Evolutionary conservation across 2,113 vertebrate species (phyloP).

Genomic region (Pomatorhinus ruficollis): DNA sequence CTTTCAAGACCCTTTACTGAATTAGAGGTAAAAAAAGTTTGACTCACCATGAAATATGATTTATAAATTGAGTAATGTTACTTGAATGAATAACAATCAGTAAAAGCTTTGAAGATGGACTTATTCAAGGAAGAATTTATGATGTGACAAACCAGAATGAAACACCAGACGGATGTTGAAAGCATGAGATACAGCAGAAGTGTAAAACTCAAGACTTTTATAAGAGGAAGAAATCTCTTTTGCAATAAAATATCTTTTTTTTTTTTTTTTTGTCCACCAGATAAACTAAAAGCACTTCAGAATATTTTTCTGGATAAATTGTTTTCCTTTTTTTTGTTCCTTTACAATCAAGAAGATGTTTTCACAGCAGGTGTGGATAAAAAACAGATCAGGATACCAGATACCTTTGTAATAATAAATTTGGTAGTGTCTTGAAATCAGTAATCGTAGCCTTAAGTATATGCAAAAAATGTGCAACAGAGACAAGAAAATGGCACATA

Average conservation of each 20-base stretch:
- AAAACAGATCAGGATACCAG: neutral
- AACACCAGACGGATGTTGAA: conserved; percentile 3
- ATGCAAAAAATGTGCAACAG: neutral
- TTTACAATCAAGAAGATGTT: neutral
- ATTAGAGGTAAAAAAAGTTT: neutral
- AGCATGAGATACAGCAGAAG: neutral
- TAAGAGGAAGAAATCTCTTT: conserved; percentile 30
- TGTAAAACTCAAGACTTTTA: conserved; percentile 12
- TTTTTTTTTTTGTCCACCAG: neutral
- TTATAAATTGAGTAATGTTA: neutral
- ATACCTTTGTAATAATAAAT: neutral
- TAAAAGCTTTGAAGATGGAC: neutral
- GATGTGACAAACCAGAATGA: neutral
- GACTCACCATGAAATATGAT: neutral
- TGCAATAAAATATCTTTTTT: neutral
- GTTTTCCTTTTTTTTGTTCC: neutral
- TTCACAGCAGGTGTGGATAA: neutral
- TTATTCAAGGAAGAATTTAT: conserved; percentile 8
- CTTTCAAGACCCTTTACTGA: neutral
- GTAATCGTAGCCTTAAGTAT: conserved; percentile 8
- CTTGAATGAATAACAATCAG: neutral
- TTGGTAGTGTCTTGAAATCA: neutral
- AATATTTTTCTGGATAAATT: conserved; percentile 40
- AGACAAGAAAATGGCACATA: neutral
- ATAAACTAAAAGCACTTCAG: conserved; percentile 37